These are phyloP conservation scores for Lepidostoma basale DNA, from an alignment of 1,140 invertebrate species.

Conservation along the genomic window DNA sequence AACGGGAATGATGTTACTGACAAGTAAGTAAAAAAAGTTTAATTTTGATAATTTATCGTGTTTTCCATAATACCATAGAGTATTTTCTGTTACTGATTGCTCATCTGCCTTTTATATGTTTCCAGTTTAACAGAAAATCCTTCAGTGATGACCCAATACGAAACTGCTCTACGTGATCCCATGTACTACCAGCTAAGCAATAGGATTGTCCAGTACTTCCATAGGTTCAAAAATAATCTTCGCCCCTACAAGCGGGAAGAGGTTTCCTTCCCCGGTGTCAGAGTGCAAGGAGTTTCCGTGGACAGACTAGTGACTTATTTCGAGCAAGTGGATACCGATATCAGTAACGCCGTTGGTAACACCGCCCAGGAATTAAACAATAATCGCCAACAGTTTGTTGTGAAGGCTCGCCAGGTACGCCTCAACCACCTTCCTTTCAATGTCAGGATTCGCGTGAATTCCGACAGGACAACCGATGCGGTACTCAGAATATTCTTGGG, in stretches of 20 bases:
- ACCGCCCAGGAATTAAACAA: constrained; percentile 23
- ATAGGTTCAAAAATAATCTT: constrained; percentile 56
- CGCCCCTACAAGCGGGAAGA: constrained; percentile 58
- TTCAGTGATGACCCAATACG: constrained; percentile 54
- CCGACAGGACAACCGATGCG: constrained; percentile 61
- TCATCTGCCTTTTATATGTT: too few species aligned
- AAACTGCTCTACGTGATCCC: constrained; percentile 60
- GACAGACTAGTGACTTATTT: constrained; percentile 62
- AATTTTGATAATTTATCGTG: neutral
- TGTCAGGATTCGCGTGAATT: constrained; percentile 61
- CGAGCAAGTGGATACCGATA: constrained; percentile 57
- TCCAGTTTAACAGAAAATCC: constrained; percentile 36
- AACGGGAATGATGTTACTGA: constrained; percentile 49
- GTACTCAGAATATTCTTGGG: constrained; percentile 66
- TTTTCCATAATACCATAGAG: neutral
- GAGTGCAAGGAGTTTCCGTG: constrained; percentile 62
- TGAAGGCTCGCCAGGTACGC: constrained; percentile 51
- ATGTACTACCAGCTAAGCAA: constrained; percentile 62
- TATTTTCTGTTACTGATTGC: too few species aligned
- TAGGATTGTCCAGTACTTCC: constrained; percentile 62
- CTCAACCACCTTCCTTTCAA: constrained; percentile 67
- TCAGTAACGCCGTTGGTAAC: constrained; percentile 52
- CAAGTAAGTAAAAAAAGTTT: constrained; percentile 7
- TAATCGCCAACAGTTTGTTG: constrained; percentile 37
- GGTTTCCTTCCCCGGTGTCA: constrained; percentile 63